Evolutionary conservation across 1,140 invertebrate genomes (phyloP).

Genomic region (Drosophila sp.): DNA sequence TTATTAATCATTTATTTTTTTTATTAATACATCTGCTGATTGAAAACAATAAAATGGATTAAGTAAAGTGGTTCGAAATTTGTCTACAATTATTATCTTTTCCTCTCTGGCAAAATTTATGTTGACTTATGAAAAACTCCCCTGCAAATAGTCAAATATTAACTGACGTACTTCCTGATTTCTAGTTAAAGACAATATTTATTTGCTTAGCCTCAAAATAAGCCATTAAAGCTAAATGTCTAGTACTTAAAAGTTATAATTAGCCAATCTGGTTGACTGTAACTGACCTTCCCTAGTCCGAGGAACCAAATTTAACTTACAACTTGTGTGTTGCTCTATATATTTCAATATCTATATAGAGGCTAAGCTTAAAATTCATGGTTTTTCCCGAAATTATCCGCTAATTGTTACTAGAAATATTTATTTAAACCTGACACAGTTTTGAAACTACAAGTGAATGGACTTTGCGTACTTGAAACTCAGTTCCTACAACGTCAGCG

Average conservation of each 20-base stretch:
- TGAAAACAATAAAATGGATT: too few species aligned
- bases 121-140: too few species aligned
- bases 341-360: neutral
- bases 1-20: too few species aligned
- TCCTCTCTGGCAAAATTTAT: too few species aligned
- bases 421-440: constrained; percentile 40
- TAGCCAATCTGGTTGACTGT: neutral
- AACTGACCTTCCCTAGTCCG: constrained; percentile 1
- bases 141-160: neutral
- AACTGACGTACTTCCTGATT: neutral
- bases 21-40: too few species aligned
- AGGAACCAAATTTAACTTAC: neutral
- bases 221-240: neutral
- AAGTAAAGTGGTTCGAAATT: too few species aligned
- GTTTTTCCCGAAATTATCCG: constrained; percentile 26
- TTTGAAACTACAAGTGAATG: constrained; percentile 1
- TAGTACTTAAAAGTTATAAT: constrained; percentile 3
- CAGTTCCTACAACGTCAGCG: constrained; percentile 40
- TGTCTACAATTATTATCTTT: too few species aligned
- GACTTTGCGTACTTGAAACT: constrained; percentile 2
- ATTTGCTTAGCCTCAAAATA: neutral
- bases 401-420: constrained; percentile 22
- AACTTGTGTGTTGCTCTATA: neutral
- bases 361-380: constrained; percentile 23
- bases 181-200: neutral